Percentiles rank a stretch among this genome's conserved stretches.
Evolutionary conservation across 2,888 invertebrate species (phyloP).

Genomic region (Belgica antarctica): DNA sequence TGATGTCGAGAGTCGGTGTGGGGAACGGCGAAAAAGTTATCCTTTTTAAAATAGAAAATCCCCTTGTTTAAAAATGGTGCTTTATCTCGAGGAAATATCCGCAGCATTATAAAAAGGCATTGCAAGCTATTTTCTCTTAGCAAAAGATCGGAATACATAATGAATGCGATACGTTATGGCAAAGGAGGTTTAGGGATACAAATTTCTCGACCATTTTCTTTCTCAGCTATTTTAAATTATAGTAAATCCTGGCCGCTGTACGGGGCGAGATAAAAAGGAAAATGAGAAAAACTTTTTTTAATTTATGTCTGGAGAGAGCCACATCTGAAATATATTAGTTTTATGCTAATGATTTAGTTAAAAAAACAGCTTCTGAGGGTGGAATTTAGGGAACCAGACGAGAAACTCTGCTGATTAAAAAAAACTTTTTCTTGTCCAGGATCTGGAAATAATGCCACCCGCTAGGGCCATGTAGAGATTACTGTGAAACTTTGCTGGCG

Average conservation of each 20-base stretch:
- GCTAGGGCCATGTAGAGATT: too few relatives aligned
- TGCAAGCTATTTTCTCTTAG: neutral
- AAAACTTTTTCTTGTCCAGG: too few relatives aligned
- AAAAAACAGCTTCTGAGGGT: too few relatives aligned
- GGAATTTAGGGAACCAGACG: too few relatives aligned
- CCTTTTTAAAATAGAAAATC: conserved; percentile 31
- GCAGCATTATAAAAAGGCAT: conserved; percentile 10
- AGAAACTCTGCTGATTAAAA: too few relatives aligned
- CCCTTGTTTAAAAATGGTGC: neutral
- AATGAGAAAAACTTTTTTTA: conserved; percentile 14
- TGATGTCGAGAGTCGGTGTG: conserved; percentile 31
- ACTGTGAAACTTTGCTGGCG: too few relatives aligned
- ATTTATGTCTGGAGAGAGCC: conserved; percentile 16
- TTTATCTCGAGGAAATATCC: neutral
- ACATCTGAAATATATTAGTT: conserved; percentile 35
- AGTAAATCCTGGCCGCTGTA: conserved; percentile 35
- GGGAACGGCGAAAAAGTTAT: conserved; percentile 28
- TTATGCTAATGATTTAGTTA: conserved; percentile 40
- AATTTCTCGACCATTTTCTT: neutral
- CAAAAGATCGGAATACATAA: conserved; percentile 38
- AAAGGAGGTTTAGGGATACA: neutral
- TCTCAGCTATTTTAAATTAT: conserved; percentile 39
- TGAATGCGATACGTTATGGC: conserved; percentile 30
- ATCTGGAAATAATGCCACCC: too few relatives aligned
- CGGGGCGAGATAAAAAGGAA: neutral